phyloP scores from a whole-genome alignment of 2,888 invertebrate genomes.

The Uropetala carovei region DNA sequence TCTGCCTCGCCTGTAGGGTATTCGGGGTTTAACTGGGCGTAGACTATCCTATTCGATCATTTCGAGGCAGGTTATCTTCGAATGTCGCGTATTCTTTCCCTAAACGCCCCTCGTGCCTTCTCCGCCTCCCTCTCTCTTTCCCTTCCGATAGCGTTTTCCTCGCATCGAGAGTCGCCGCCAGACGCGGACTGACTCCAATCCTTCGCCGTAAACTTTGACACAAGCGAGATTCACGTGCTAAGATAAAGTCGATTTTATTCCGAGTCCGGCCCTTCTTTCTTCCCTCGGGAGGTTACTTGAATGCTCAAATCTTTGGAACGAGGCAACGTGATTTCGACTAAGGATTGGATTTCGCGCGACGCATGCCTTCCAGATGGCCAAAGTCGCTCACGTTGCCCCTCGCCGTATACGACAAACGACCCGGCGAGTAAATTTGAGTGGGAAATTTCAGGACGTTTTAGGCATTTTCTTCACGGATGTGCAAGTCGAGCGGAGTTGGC shows the following conservation, averaged over 20 bases:
- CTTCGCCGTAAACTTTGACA: constrained; percentile 16
- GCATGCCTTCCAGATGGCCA: neutral
- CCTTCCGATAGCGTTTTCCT: neutral
- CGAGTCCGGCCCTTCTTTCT: neutral
- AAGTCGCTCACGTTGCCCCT: no score
- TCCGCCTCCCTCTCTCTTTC: neutral
- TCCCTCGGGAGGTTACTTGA: neutral
- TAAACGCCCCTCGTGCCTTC: neutral
- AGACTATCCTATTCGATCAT: neutral
- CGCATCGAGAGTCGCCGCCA: neutral
- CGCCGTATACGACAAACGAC: no score
- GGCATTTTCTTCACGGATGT: no score
- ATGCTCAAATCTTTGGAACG: neutral
- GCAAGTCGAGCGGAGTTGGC: no score
- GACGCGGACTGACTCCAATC: neutral
- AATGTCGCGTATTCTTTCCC: neutral
- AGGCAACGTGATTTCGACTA: neutral
- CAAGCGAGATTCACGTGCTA: neutral
- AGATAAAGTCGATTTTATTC: constrained; percentile 21
- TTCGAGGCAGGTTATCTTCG: neutral
- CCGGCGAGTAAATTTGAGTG: no score
- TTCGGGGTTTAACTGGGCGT: no score
- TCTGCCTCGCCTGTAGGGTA: no score
- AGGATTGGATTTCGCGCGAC: neutral
- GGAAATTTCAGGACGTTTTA: no score